These are phyloP conservation scores for Parapsyche elsis DNA, from an alignment of 1,140 invertebrate genomes.

Conservation along the genomic window DNA sequence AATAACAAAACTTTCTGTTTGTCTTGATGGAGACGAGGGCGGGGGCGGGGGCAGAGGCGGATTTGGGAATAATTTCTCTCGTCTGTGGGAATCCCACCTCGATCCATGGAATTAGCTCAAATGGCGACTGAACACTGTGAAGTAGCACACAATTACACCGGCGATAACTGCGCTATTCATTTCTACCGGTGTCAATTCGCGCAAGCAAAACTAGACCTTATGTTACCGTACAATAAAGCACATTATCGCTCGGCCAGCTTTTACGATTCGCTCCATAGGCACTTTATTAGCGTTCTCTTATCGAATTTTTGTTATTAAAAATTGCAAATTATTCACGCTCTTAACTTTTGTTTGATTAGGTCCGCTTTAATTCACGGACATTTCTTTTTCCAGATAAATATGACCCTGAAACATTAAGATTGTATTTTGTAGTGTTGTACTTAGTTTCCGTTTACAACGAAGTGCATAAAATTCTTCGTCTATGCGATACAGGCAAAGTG, in stretches of 20 bases:
- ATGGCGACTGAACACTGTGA: not conserved
- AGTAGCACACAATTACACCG: not conserved
- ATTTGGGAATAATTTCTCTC: too few species aligned
- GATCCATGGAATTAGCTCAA: not conserved
- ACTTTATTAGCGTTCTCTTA: too few species aligned
- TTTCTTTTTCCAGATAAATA: not conserved
- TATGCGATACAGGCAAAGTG: not conserved
- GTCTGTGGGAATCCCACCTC: not conserved
- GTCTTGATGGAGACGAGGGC: not conserved
- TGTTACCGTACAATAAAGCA: too few species aligned
- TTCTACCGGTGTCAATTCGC: too few species aligned
- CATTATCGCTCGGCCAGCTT: too few species aligned
- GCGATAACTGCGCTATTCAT: not conserved
- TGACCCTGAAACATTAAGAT: not conserved
- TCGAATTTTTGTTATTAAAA: too few species aligned
- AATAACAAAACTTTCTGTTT: constrained; percentile 66
- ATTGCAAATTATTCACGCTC: too few species aligned
- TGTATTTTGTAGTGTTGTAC: too few species aligned
- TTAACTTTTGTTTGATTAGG: not conserved
- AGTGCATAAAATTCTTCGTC: not conserved
- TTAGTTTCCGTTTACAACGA: too few species aligned
- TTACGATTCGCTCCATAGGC: too few species aligned
- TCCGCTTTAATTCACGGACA: not conserved
- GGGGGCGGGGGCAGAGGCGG: not conserved
- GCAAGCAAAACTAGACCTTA: too few species aligned